A percentile compares a stretch with the other conserved stretches of the same genome.
Evolutionary conservation across 2,888 invertebrate species (phyloP).

Genomic region (Nephrocerus scutellatus): DNA sequence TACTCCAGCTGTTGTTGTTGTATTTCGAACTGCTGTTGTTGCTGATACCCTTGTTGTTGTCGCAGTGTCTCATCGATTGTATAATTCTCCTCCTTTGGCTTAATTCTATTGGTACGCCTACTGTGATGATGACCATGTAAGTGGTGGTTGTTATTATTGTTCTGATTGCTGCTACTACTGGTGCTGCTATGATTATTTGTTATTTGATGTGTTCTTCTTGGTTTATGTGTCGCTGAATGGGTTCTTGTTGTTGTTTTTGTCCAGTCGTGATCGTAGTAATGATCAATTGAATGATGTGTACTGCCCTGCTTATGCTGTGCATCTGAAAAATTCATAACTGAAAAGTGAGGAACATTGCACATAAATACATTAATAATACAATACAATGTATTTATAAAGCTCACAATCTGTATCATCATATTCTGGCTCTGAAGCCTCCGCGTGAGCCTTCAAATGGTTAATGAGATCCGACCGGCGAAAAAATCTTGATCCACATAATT

Average conservation of each 20-base stretch:
- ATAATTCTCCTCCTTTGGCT: constrained; percentile 40
- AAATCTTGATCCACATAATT: constrained; percentile 73
- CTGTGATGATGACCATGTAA: no score
- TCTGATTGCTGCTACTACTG: constrained; percentile 13
- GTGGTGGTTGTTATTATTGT: constrained; percentile 6
- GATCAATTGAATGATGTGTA: constrained; percentile 34
- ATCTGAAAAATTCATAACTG: constrained; percentile 23
- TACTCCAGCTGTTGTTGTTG: constrained; percentile 9
- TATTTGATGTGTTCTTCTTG: constrained; percentile 17
- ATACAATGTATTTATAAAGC: constrained; percentile 3
- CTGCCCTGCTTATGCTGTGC: constrained; percentile 17
- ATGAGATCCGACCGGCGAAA: constrained; percentile 72
- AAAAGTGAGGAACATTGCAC: constrained; percentile 1
- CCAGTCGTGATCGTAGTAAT: constrained; percentile 44
- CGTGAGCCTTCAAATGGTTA: constrained; percentile 76
- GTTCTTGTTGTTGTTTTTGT: constrained; percentile 16
- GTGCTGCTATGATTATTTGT: constrained; percentile 13
- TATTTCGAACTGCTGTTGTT: neutral
- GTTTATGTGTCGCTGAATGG: neutral
- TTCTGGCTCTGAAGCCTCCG: constrained; percentile 60
- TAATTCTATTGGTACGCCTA: constrained; percentile 37
- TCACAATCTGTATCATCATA: constrained; percentile 35
- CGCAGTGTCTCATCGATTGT: constrained; percentile 28
- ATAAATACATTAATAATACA: constrained; percentile 7
- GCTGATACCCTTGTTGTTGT: constrained; percentile 8